Evolutionary conservation across 2,113 vertebrate species (phyloP).

Genomic region (Rousettus leschenaultii): DNA sequence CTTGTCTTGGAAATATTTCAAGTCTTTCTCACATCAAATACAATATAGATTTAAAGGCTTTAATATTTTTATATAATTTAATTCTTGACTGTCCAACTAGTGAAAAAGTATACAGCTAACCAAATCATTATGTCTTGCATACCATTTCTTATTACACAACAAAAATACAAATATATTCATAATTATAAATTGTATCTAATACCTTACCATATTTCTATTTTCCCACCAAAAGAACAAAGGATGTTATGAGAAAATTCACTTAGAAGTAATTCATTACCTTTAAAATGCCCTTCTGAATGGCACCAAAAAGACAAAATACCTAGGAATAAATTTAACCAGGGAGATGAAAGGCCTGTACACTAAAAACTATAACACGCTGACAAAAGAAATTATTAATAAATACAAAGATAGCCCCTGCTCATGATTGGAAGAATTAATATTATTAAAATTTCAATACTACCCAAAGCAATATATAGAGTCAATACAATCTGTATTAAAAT

Average conservation of each 20-base stretch:
- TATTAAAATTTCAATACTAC: neutral
- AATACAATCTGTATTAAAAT: neutral
- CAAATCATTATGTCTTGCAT: neutral
- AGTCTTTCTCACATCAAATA: neutral
- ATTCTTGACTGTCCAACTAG: neutral
- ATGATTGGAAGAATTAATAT: neutral
- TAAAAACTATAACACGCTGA: neutral
- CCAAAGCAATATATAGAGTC: neutral
- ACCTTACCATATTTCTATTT: neutral
- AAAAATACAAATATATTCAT: neutral
- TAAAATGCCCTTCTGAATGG: neutral
- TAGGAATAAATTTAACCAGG: neutral
- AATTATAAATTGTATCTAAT: neutral
- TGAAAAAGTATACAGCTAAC: neutral
- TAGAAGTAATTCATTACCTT: neutral
- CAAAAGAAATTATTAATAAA: neutral
- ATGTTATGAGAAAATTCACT: neutral
- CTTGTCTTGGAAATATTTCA: neutral
- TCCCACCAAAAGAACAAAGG: neutral
- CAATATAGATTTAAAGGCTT: neutral
- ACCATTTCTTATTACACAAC: neutral
- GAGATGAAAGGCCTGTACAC: neutral
- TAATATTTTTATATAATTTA: neutral
- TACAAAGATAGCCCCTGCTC: neutral
- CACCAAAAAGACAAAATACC: neutral